Percentiles rank a stretch among this genome's conserved stretches.
phyloP scores from a whole-genome alignment of 2,888 invertebrate genomes.

The Drosophila paracracens region DNA sequence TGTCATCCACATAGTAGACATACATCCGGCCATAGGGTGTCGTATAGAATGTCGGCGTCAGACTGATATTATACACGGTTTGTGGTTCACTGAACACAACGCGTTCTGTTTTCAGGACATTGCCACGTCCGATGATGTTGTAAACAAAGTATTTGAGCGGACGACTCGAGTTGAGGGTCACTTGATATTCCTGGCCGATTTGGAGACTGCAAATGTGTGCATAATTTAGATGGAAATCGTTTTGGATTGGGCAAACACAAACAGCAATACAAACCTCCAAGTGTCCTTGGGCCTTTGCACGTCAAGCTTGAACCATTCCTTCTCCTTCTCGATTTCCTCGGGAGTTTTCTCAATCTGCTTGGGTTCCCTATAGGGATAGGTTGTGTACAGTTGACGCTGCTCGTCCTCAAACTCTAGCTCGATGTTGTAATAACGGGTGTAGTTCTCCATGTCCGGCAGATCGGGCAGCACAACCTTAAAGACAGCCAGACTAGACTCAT shows the following conservation, averaged over 20 bases:
- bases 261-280: constrained; percentile 54
- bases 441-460: constrained; percentile 69
- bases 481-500: constrained; percentile 88
- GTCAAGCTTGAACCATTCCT: constrained; percentile 65
- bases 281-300: constrained; percentile 53
- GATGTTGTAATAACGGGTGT: constrained; percentile 62
- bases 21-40: constrained; percentile 93
- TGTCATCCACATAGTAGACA: constrained; percentile 90
- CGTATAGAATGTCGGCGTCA: constrained; percentile 91
- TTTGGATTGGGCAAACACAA: not conserved
- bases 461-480: constrained; percentile 88
- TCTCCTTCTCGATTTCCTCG: constrained; percentile 54
- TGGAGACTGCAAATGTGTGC: constrained; percentile 84
- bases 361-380: constrained; percentile 74
- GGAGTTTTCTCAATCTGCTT: constrained; percentile 55
- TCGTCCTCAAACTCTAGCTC: constrained; percentile 73
- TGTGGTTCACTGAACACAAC: constrained; percentile 86
- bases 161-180: constrained; percentile 91
- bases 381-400: constrained; percentile 61
- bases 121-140: constrained; percentile 93
- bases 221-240: not conserved
- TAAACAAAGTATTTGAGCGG: constrained; percentile 91
- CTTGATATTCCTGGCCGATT: constrained; percentile 89
- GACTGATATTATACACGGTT: constrained; percentile 87
- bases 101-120: constrained; percentile 91